Percentiles rank a stretch among this genome's conserved stretches.
These are phyloP conservation scores for Nemopilema nomurai DNA, from an alignment of 30 jellyfish, hydroid and myxozoan genomes.

Conservation along the genomic window DNA sequence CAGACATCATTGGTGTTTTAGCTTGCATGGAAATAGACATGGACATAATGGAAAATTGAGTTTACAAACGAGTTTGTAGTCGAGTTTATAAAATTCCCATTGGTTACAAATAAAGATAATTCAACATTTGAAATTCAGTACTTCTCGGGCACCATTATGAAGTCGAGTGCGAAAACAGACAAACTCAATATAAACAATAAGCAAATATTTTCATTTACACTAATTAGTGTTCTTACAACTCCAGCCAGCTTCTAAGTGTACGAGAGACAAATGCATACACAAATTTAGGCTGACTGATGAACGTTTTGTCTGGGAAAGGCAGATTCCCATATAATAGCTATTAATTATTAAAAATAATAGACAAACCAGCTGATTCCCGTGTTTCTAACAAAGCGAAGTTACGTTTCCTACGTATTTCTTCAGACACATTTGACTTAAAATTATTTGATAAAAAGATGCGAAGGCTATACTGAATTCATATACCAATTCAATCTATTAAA, in stretches of 20 bases:
- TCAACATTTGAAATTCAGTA: no score
- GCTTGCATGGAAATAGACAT: no score
- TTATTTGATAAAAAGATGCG: background rate
- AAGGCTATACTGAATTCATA: background rate
- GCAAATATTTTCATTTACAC: no score
- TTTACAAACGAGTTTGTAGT: no score
- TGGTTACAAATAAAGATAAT: no score
- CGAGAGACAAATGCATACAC: background rate
- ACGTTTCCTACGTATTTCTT: background rate
- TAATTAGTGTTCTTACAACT: no score
- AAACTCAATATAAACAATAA: no score
- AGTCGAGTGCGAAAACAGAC: no score
- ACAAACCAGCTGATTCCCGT: background rate
- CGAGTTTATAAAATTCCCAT: no score
- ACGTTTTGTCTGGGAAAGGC: background rate
- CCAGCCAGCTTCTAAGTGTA: background rate
- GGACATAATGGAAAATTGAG: no score
- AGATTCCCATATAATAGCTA: background rate
- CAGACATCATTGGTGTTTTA: no score
- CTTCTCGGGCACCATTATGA: no score
- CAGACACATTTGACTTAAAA: background rate
- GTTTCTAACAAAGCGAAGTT: background rate
- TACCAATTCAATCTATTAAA: background rate
- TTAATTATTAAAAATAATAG: background rate
- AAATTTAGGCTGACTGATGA: background rate